phyloP scores from a whole-genome alignment of 2,113 vertebrate genomes.

The Montifringilla adamsi region DNA sequence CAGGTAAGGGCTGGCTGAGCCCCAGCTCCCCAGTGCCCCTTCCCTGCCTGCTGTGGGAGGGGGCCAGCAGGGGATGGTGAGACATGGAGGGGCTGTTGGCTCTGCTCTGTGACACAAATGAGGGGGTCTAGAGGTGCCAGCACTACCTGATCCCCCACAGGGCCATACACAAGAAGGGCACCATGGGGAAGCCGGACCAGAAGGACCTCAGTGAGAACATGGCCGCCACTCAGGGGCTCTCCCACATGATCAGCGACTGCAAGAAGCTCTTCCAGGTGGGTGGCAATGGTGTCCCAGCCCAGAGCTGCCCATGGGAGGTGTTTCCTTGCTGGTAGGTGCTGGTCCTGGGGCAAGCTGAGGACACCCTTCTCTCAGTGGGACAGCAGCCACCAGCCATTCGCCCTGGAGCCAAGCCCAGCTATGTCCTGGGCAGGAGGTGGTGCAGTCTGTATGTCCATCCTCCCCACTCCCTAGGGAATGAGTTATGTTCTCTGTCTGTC shows the following conservation, averaged over 20 bases:
- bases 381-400: fast-evolving
- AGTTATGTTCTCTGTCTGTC: neutral
- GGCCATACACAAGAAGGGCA: slow-evolving; percentile 73
- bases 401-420: fast-evolving
- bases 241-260: slow-evolving; percentile 86
- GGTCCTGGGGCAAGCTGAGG: neutral
- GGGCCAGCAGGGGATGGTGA: neutral
- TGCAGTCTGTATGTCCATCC: neutral
- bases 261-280: slow-evolving; percentile 89
- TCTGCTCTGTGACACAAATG: neutral
- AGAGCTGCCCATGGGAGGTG: fast-evolving
- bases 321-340: fast-evolving
- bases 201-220: slow-evolving; percentile 86
- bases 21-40: neutral
- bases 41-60: neutral
- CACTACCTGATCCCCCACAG: slow-evolving; percentile 1
- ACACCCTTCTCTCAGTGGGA: too few species aligned
- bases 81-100: fast-evolving
- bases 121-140: neutral
- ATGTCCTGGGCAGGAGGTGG: neutral
- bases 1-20: slow-evolving; percentile 61
- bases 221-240: slow-evolving; percentile 83
- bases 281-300: neutral
- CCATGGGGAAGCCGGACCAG: slow-evolving; percentile 76
- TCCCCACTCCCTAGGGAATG: neutral